phyloP scores from a whole-genome alignment of 2,888 invertebrate genomes.

The Rhagonycha lutea region DNA sequence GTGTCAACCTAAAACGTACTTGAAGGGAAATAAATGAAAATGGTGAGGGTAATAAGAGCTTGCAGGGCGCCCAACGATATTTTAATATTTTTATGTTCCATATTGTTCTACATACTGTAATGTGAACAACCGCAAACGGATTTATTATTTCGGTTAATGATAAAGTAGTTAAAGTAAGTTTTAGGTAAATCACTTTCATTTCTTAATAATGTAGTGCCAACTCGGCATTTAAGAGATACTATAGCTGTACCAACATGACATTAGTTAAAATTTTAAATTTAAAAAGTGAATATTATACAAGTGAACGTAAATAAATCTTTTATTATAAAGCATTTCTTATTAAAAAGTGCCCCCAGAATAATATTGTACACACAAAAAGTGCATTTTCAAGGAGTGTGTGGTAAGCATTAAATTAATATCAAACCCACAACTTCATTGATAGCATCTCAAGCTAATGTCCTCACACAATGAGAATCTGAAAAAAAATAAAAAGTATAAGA shows the following conservation, averaged over 20 bases:
- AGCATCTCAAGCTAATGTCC: slow-evolving; percentile 54
- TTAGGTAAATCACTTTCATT: not conserved
- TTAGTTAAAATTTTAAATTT: not conserved
- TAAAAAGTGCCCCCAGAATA: slow-evolving; percentile 14
- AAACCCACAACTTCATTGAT: slow-evolving; percentile 50
- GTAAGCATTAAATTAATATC: slow-evolving; percentile 53
- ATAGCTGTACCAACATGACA: not conserved
- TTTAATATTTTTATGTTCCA: too few species aligned
- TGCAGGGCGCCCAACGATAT: too few species aligned
- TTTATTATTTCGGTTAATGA: not conserved
- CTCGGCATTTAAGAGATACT: not conserved
- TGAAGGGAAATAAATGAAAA: too few species aligned
- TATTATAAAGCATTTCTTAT: not conserved
- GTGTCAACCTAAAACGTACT: too few species aligned
- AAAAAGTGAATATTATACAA: not conserved
- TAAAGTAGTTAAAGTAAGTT: not conserved
- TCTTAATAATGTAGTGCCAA: not conserved
- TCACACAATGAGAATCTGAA: slow-evolving; percentile 54
- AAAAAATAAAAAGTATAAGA: slow-evolving; percentile 51
- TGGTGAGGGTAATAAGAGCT: too few species aligned
- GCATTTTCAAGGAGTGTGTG: slow-evolving; percentile 43
- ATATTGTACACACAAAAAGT: slow-evolving; percentile 6
- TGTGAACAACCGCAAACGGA: not conserved
- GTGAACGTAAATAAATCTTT: not conserved
- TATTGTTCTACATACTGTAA: too few species aligned